Evolutionary conservation across 2,113 vertebrate genomes (phyloP).

Genomic region (Balaenoptera acutorostrata): DNA sequence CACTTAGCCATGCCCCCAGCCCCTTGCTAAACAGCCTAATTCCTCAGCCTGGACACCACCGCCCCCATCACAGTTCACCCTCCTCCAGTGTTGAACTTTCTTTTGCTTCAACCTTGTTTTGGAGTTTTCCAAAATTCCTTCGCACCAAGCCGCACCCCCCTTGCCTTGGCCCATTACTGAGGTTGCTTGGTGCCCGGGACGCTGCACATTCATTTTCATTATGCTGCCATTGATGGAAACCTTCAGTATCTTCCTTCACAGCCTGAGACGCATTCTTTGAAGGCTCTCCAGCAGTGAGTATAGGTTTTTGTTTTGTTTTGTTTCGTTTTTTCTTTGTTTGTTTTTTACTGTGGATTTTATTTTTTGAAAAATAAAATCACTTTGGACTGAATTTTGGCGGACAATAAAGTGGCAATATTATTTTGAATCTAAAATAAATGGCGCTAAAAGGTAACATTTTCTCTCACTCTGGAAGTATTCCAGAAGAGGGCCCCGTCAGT

Average conservation of each 20-base stretch:
- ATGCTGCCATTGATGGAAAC: neutral
- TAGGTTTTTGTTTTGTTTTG: neutral
- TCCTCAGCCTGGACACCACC: neutral
- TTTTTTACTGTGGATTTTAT: neutral
- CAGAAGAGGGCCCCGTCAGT: neutral
- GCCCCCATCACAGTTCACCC: neutral
- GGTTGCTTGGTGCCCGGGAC: rapidly evolving
- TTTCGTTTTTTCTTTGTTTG: neutral
- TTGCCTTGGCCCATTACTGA: neutral
- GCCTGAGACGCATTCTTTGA: neutral
- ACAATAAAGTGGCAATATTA: neutral
- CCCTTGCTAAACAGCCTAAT: neutral
- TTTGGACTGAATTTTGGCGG: neutral
- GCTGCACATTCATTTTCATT: neutral
- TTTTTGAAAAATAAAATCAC: neutral
- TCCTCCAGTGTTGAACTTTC: neutral
- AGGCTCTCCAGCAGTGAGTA: neutral
- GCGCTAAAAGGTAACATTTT: neutral
- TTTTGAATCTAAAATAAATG: constrained; percentile 22
- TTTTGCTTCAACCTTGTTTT: neutral
- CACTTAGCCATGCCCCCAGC: rapidly evolving
- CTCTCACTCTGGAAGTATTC: neutral
- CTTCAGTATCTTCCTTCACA: neutral
- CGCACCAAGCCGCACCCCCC: rapidly evolving
- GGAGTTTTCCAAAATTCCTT: neutral